phyloP scores from a whole-genome alignment of 2,797 vertebrate species.

The Delichon dasypus region DNA sequence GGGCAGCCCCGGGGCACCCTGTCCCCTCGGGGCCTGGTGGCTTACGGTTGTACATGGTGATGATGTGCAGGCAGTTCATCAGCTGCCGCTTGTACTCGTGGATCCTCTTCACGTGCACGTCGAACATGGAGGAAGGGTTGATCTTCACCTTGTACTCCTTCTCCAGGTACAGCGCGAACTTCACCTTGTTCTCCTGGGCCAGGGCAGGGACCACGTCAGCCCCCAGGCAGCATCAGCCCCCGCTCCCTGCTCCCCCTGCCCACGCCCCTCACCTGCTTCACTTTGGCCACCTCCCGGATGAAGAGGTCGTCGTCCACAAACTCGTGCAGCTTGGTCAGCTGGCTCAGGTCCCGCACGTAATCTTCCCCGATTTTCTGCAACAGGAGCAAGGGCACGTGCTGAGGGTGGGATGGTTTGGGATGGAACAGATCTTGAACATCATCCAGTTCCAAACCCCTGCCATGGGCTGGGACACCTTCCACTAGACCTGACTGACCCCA shows the following conservation, averaged over 20 bases:
- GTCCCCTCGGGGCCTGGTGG: rapidly evolving
- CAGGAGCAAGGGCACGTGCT: rapidly evolving
- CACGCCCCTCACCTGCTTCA: slow-evolving; percentile 85
- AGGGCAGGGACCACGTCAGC: background rate
- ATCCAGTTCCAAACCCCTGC: background rate
- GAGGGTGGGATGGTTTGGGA: background rate
- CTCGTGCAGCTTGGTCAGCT: slow-evolving; percentile 83
- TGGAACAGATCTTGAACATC: background rate
- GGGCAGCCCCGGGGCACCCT: background rate
- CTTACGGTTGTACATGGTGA: slow-evolving; percentile 96
- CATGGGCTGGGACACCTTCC: background rate
- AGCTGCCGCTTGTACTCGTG: slow-evolving; percentile 97
- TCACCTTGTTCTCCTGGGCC: slow-evolving; percentile 91
- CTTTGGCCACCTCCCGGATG: slow-evolving; percentile 87
- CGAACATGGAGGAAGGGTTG: slow-evolving; percentile 93
- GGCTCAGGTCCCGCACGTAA: slow-evolving; percentile 89
- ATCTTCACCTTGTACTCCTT: slow-evolving; percentile 88
- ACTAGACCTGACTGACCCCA: rapidly evolving
- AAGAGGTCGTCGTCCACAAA: slow-evolving; percentile 83
- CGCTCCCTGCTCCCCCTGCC: background rate
- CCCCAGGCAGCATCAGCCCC: background rate
- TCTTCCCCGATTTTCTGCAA: slow-evolving; percentile 91
- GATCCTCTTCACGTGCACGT: slow-evolving; percentile 96
- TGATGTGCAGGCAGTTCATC: slow-evolving; percentile 93
- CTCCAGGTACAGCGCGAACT: slow-evolving; percentile 90